A percentile compares a stretch with the other conserved stretches of the same genome.
Evolutionary conservation across 2,113 vertebrate genomes (phyloP).

Genomic region (Dipodomys spectabilis): DNA sequence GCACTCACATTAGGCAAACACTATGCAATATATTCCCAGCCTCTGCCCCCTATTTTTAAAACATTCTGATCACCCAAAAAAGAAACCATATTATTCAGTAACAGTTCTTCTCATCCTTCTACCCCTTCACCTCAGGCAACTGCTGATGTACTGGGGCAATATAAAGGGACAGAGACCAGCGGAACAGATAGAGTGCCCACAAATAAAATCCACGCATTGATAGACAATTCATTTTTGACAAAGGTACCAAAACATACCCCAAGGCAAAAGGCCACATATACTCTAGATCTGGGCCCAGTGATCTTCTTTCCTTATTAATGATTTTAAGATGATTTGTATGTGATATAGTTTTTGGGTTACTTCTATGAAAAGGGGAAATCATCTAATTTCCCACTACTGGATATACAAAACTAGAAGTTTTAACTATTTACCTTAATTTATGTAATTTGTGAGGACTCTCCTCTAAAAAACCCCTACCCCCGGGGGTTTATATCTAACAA

Average conservation of each 20-base stretch:
- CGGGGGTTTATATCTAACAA: background rate
- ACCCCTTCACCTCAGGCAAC: background rate
- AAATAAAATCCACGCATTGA: too few species aligned
- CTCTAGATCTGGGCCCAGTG: background rate
- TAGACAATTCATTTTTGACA: too few species aligned
- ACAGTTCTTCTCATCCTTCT: background rate
- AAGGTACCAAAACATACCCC: background rate
- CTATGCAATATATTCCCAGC: background rate
- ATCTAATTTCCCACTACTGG: background rate
- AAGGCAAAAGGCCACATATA: background rate
- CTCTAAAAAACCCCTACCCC: background rate
- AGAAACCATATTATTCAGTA: background rate
- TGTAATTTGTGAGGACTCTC: background rate
- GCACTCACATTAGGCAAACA: background rate
- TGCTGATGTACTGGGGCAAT: background rate
- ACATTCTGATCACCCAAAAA: background rate
- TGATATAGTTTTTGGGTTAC: background rate
- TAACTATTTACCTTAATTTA: background rate
- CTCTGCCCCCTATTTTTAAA: background rate
- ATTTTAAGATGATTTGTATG: constrained; percentile 34
- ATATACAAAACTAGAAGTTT: constrained; percentile 4
- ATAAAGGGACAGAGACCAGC: too few species aligned
- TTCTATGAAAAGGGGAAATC: constrained; percentile 8
- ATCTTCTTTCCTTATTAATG: background rate
- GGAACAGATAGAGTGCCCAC: too few species aligned